phyloP scores from a whole-genome alignment of 2,113 vertebrate species.

The Dipodomys ordii region DNA sequence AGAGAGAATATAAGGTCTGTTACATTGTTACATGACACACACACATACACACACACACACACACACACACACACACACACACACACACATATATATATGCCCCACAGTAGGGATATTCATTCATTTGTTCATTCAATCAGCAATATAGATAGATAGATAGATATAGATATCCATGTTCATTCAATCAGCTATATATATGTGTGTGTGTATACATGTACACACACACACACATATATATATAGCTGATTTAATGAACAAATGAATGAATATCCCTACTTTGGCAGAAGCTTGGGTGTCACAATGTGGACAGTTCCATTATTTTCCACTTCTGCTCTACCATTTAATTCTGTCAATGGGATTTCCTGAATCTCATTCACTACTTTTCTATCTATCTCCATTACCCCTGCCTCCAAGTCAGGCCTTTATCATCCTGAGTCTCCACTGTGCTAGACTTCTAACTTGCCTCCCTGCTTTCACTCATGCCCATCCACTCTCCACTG shows the following conservation, averaged over 20 bases:
- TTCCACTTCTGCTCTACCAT: background rate
- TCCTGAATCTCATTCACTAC: background rate
- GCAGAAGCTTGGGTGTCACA: constrained; percentile 35
- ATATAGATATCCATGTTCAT: too few relatives aligned
- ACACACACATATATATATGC: too few relatives aligned
- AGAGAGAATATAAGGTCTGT: background rate
- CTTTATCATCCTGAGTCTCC: constrained; percentile 18
- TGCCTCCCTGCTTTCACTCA: background rate
- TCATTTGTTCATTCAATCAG: too few relatives aligned
- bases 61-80: too few relatives aligned
- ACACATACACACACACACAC: too few relatives aligned
- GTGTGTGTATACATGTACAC: too few relatives aligned
- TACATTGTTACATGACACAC: background rate
- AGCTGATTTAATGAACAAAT: background rate
- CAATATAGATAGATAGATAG: too few relatives aligned
- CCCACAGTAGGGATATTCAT: too few relatives aligned
- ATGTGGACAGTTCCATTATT: background rate
- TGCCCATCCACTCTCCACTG: background rate
- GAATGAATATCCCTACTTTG: background rate
- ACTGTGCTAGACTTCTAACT: background rate
- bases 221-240: too few relatives aligned
- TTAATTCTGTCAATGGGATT: background rate
- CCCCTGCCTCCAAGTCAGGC: background rate
- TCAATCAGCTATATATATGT: too few relatives aligned
- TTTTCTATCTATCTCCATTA: background rate